Conservation (phyloP, 64 coral and sea anemone species). For the Stylophora pistillata region DNA sequence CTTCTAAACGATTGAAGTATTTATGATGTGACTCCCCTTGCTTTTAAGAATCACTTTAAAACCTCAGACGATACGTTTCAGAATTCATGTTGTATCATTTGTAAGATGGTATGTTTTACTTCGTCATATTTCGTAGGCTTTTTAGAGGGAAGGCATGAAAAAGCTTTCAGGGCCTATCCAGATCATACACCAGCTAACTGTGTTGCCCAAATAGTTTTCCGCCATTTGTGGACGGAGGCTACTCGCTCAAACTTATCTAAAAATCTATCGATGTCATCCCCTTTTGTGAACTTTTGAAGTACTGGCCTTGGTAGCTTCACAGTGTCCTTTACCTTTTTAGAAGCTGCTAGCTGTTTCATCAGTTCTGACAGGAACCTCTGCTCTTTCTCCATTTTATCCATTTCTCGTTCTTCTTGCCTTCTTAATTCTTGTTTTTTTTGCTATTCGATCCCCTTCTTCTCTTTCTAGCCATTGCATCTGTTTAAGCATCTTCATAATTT, state of each 20-base stretch:
- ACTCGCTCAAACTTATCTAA: neutral
- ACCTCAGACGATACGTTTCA: neutral
- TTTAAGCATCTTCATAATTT: neutral
- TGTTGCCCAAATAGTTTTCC: neutral
- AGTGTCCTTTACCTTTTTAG: neutral
- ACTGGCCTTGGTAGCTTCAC: neutral
- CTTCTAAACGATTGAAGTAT: no score
- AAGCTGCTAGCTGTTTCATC: neutral
- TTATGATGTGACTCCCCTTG: no score
- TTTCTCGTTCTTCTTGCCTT: neutral
- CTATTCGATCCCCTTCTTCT: neutral
- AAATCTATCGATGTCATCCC: neutral
- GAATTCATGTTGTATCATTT: neutral
- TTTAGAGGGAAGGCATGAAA: neutral
- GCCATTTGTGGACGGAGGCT: conserved; percentile 4
- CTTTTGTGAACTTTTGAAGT: neutral
- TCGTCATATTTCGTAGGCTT: conserved; percentile 1
- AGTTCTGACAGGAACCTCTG: conserved; percentile 9
- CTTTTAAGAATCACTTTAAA: neutral
- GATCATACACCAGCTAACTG: neutral
- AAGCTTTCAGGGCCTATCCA: neutral
- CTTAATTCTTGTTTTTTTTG: neutral
- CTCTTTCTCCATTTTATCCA: neutral
- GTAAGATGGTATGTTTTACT: neutral
- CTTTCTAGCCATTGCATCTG: neutral